Conservation (phyloP, 2,797 vertebrate species). For the Geranospiza caerulescens region DNA sequence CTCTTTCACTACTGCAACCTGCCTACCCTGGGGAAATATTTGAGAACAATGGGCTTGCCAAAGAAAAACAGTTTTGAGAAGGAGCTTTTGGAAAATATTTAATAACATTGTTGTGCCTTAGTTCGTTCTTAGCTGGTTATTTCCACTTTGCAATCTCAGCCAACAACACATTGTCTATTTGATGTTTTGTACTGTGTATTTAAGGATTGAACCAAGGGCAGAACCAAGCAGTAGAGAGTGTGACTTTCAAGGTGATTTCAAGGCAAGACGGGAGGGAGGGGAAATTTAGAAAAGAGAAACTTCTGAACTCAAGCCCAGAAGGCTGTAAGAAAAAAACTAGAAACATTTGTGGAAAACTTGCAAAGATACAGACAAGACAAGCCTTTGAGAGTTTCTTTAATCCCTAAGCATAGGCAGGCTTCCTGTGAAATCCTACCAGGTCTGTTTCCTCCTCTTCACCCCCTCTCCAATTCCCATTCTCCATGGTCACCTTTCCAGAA, state of each 20-base stretch:
- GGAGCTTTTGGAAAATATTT: neutral
- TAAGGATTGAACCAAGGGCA: neutral
- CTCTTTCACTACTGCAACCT: neutral
- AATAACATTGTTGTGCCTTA: neutral
- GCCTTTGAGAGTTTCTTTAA: neutral
- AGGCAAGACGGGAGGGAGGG: neutral
- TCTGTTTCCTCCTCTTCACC: neutral
- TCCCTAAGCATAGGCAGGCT: neutral
- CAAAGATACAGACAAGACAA: neutral
- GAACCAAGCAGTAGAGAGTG: neutral
- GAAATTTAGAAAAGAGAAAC: neutral
- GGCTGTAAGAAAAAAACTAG: neutral
- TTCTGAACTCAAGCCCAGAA: neutral
- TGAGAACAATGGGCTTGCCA: neutral
- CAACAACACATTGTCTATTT: fast-evolving
- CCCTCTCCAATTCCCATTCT: neutral
- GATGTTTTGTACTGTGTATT: neutral
- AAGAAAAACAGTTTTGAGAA: neutral
- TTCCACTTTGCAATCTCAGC: neutral
- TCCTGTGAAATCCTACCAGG: neutral
- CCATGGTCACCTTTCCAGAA: slow-evolving; percentile 70
- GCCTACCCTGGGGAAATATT: fast-evolving
- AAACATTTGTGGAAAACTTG: fast-evolving
- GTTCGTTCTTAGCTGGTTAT: neutral
- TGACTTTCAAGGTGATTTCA: neutral